These are phyloP conservation scores for Phorcus lineatus DNA, from an alignment of 2,888 invertebrate species.

Conservation along the genomic window DNA sequence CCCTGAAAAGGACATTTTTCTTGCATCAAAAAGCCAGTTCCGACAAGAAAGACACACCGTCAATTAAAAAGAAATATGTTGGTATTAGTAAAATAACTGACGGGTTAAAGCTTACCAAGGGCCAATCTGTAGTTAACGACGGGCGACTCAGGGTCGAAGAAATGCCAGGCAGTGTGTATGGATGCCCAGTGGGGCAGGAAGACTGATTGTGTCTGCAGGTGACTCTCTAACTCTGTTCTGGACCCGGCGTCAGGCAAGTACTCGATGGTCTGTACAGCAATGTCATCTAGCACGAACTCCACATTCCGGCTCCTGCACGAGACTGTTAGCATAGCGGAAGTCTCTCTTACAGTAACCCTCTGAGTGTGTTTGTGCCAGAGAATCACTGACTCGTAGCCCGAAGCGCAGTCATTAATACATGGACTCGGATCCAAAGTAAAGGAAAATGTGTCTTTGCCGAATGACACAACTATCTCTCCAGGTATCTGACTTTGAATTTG, in stretches of 20 bases:
- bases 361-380: conserved; percentile 33
- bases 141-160: conserved; percentile 27
- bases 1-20: no score
- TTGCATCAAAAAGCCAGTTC: no score
- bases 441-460: conserved; percentile 32
- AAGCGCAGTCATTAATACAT: conserved; percentile 31
- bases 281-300: conserved; percentile 26
- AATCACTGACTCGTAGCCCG: conserved; percentile 27
- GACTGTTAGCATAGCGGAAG: background rate
- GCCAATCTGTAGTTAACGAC: conserved; percentile 37
- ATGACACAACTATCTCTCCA: conserved; percentile 32
- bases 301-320: background rate
- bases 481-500: conserved; percentile 13
- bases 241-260: conserved; percentile 12
- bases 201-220: background rate
- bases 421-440: conserved; percentile 35
- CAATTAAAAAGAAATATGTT: no score
- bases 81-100: no score
- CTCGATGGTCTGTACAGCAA: conserved; percentile 4
- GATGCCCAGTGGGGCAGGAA: conserved; percentile 37
- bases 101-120: conserved; percentile 22
- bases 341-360: background rate
- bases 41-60: no score
- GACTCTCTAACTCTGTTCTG: background rate
- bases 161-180: conserved; percentile 37